Evolutionary conservation across 2,888 invertebrate genomes (phyloP).

Genomic region (Eupeodes latifasciatus): DNA sequence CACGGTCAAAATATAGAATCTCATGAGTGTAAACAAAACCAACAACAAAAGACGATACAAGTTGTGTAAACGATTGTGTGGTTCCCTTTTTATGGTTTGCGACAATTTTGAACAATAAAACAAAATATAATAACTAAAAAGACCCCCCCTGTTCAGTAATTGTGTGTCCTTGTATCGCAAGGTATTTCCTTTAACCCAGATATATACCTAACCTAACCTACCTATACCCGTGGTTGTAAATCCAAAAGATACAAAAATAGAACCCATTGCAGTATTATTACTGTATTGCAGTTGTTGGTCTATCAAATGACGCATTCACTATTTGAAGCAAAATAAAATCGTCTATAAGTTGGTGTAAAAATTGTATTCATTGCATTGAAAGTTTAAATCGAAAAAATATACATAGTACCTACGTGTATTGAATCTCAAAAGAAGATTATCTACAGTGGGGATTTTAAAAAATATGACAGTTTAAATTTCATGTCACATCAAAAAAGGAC

Average conservation of each 20-base stretch:
- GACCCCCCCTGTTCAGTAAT: neutral
- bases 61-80: neutral
- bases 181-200: slow-evolving; percentile 32
- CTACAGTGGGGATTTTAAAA: neutral
- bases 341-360: slow-evolving; percentile 23
- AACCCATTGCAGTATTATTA: slow-evolving; percentile 49
- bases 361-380: slow-evolving; percentile 1
- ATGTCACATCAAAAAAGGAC: neutral
- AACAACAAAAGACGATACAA: slow-evolving; percentile 29
- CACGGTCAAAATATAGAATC: neutral
- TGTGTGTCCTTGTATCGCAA: slow-evolving; percentile 38
- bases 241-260: slow-evolving; percentile 52
- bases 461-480: slow-evolving; percentile 40
- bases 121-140: neutral
- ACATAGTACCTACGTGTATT: slow-evolving; percentile 1
- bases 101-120: slow-evolving; percentile 12
- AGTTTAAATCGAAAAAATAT: neutral
- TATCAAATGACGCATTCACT: slow-evolving; percentile 63
- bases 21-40: slow-evolving; percentile 38
- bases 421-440: slow-evolving; percentile 22
- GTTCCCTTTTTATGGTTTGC: neutral
- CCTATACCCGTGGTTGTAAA: neutral
- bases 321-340: slow-evolving; percentile 26
- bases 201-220: neutral
- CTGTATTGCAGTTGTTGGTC: slow-evolving; percentile 59